Conservation (phyloP, 2,888 invertebrate genomes). For the Metacarcinus magister region DNA sequence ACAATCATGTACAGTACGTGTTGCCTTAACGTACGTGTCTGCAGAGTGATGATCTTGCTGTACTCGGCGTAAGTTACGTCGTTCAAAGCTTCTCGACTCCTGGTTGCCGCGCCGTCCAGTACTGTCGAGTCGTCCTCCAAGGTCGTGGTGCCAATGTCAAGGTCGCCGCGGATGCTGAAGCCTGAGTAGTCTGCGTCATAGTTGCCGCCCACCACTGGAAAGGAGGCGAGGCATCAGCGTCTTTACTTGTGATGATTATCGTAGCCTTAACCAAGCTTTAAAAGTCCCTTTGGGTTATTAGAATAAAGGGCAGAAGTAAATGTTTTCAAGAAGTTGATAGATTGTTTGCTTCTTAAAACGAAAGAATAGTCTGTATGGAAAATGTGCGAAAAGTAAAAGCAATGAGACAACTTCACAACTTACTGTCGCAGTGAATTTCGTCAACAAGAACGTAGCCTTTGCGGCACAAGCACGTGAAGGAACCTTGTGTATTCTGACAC, state of each 20-base stretch:
- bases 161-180: constrained; percentile 47
- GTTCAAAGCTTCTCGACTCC: background rate
- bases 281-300: background rate
- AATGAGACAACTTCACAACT: constrained; percentile 37
- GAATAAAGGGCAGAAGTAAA: background rate
- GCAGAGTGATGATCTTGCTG: constrained; percentile 52
- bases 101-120: background rate
- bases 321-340: too few species aligned
- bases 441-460: constrained; percentile 84
- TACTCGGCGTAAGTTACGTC: constrained; percentile 62
- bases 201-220: constrained; percentile 49
- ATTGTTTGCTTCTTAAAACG: too few species aligned
- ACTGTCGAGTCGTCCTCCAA: constrained; percentile 34
- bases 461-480: constrained; percentile 85
- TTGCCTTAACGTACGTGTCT: constrained; percentile 56
- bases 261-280: background rate
- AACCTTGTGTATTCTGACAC: constrained; percentile 85
- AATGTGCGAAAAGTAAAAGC: too few species aligned
- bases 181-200: constrained; percentile 43
- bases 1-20: too few species aligned
- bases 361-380: background rate
- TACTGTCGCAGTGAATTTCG: constrained; percentile 67
- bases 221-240: background rate
- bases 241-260: background rate
- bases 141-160: constrained; percentile 28